Evolutionary conservation across 2,888 invertebrate species (phyloP), one percentile per base, ranked within the genome.

Genomic region (Zootermopsis nevadensis): DNA sequence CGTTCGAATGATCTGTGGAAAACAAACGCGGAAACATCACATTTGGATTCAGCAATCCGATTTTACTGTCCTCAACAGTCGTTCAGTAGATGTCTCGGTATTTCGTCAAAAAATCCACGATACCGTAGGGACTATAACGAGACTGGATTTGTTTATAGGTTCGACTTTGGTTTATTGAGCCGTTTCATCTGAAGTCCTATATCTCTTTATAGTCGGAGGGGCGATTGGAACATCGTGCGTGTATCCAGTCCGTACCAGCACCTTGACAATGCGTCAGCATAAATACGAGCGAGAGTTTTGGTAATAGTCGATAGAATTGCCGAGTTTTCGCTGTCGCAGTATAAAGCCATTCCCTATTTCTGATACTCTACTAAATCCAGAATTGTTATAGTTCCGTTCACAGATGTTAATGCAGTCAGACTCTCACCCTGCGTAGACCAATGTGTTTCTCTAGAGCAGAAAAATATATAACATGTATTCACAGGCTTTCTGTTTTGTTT

Each of bases 151-250:
- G 74, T 38, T 35, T 74, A 74, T 35, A 35, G n/a, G 1, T 74
- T 76, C 42, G 48, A 76, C 76, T 76, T 24, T 42, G 76, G 38
- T 76, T 76, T 76, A 76, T 76, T 19, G 42, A 30, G 76, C 42
- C n/a, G 76, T 76, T 76, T 38, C 42, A 38, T 76, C 38, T 42
- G 12, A 27, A 48, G 76, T 42, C 30, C 60, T 60, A 60, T 60
- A 60, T n/a, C 60, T 60, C n/a, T 60, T 60, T 60, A 60, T 60
- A 27, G 60, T 0, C 27, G n/a, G 60, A 60, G 60, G 60, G 60
- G 60, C n/a, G 27, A n/a, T 60, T 60, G 4, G n/a, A 60, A 60
- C 48, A 48, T 8, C 60, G n/a, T n/a, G n/a, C n/a, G n/a, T n/a
- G n/a, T 27, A n/a, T 60, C 7, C 27, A n/a, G 60, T 60, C 60